Evolutionary conservation across 2,797 vertebrate species (phyloP), one percentile per base, ranked within the genome.

Genomic region (Chaunax sp.): DNA sequence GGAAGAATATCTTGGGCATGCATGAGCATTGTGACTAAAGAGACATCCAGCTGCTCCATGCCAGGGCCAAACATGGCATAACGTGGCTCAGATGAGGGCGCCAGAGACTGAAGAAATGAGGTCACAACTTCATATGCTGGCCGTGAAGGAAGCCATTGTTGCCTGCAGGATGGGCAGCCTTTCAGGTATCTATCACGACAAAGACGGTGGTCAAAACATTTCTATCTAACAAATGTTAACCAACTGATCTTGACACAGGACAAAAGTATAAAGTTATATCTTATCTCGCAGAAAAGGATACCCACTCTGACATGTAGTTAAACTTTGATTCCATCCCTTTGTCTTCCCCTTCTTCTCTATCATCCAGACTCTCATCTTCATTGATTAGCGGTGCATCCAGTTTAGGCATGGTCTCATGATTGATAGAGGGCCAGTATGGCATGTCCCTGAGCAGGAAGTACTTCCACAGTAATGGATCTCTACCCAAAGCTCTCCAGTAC

Each of bases 11-110:
- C 90, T 54, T 95, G 93, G 12, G 94, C 92, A 1, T 93, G 81
- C 95, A 99, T 97, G 85, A 99, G 95, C 55, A 87, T 95, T 46
- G 88, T 93, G 65, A 99, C 95, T 75, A 99, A 88, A 10, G 96
- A 98, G 30, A 94, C 83, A 1, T 97, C 95, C 78, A 99, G 85
- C 80, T 98, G 94, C 89, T 98, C 98, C 80, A 99, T 94, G 44
- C 97, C 98, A 0, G 96, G 95, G 16, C 97, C 97, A 71, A 99
- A 96, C 97, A 99, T 98, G 53, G 95, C 96, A 54, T 96, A 98
- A 54, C 96, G 94, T 11, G 96, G 96, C 68, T 98, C 96, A 33
- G 93, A 57, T 8, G 92, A 92, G 9, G 90, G 86, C 55, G 96
- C 94, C 79, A 98, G 71, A 0, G 94, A 96, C 7, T 96, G 95